Evolutionary conservation across 2,888 invertebrate genomes (phyloP).

Genomic region (Leptinotarsa juncta): DNA sequence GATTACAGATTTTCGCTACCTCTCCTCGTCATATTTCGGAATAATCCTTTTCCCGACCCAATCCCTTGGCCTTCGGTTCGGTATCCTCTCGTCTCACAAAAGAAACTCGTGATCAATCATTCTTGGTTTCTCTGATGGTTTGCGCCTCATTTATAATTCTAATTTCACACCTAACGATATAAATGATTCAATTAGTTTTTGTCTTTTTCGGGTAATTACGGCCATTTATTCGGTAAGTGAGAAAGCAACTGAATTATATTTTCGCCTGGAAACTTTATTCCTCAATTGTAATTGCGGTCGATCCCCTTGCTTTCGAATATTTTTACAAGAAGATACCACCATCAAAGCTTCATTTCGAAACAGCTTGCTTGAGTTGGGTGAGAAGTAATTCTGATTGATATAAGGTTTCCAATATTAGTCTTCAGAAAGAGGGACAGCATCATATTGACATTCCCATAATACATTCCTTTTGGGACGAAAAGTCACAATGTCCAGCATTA

Average conservation of each 20-base stretch:
- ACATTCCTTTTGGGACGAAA: too few relatives aligned
- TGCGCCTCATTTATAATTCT: slow-evolving; percentile 55
- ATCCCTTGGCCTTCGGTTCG: not conserved
- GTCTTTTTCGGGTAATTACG: slow-evolving; percentile 45
- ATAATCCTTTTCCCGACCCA: not conserved
- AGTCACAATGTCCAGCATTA: too few relatives aligned
- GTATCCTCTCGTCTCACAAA: slow-evolving; percentile 25
- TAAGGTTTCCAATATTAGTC: too few relatives aligned
- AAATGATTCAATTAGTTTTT: slow-evolving; percentile 60
- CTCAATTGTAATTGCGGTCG: not conserved
- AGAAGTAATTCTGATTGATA: too few relatives aligned
- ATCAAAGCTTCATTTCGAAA: too few relatives aligned
- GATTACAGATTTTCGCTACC: not conserved
- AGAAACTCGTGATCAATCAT: slow-evolving; percentile 50
- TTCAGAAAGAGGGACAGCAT: too few relatives aligned
- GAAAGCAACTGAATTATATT: slow-evolving; percentile 16
- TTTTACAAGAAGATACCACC: too few relatives aligned
- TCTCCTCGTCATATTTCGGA: not conserved
- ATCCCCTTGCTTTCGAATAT: not conserved
- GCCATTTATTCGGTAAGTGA: slow-evolving; percentile 40
- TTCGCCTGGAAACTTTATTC: not conserved
- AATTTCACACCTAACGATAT: slow-evolving; percentile 58
- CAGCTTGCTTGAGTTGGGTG: too few relatives aligned
- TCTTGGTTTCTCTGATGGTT: slow-evolving; percentile 31
- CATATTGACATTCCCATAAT: too few relatives aligned